These are phyloP conservation scores for Tetheella fluctuosa DNA, from an alignment of 2,888 invertebrate genomes.

Conservation along the genomic window DNA sequence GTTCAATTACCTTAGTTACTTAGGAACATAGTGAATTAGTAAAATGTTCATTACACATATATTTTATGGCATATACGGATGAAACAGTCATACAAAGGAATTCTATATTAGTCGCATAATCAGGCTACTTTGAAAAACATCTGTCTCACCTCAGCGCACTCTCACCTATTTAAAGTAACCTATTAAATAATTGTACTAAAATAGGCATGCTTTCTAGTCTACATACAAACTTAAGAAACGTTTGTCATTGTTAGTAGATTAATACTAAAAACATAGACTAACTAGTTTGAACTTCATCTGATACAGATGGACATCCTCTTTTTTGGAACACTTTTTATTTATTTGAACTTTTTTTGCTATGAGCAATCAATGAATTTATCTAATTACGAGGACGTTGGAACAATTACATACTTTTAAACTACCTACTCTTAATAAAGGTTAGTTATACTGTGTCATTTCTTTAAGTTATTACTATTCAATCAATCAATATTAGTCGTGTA, in stretches of 20 bases:
- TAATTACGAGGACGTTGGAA: slow-evolving; percentile 34
- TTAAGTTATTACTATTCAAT: neutral
- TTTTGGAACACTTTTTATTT: slow-evolving; percentile 64
- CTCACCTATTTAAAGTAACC: slow-evolving; percentile 68
- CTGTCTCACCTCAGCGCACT: slow-evolving; percentile 64
- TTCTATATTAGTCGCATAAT: slow-evolving; percentile 10
- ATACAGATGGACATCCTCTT: slow-evolving; percentile 73
- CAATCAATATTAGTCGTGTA: neutral
- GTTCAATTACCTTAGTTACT: neutral
- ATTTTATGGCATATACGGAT: neutral
- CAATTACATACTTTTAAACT: neutral
- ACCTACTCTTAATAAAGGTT: neutral
- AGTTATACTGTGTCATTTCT: neutral
- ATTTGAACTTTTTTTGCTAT: slow-evolving; percentile 70
- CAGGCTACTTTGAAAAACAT: slow-evolving; percentile 34
- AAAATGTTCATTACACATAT: neutral
- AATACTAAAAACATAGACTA: slow-evolving; percentile 63
- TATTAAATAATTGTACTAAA: slow-evolving; percentile 81
- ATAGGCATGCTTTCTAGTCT: slow-evolving; percentile 77
- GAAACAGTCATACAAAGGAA: neutral
- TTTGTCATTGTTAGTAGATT: slow-evolving; percentile 74
- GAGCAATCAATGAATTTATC: slow-evolving; percentile 60
- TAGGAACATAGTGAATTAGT: neutral
- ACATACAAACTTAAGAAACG: slow-evolving; percentile 62
- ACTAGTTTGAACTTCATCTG: slow-evolving; percentile 81